Conservation (phyloP, 1,140 invertebrate genomes). For the Reticulitermes speratus region DNA sequence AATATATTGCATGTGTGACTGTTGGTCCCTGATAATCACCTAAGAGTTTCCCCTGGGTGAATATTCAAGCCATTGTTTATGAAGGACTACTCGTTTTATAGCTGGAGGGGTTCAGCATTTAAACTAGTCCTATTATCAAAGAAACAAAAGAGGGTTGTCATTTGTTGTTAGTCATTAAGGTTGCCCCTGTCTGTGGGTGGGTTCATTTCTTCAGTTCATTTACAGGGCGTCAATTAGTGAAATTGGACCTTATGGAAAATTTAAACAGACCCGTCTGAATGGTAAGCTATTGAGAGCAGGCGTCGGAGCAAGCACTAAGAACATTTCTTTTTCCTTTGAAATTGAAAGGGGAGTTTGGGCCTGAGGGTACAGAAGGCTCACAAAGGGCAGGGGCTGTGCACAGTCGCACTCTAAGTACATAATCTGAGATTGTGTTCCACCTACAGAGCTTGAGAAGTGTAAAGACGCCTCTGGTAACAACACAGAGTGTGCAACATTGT, state of each 20-base stretch:
- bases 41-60: no score
- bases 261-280: not conserved
- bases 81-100: not conserved
- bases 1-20: no score
- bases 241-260: constrained; percentile 21
- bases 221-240: constrained; percentile 23
- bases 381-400: not conserved
- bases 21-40: no score
- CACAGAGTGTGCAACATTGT: no score
- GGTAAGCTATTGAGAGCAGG: not conserved
- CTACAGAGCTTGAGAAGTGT: not conserved
- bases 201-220: not conserved
- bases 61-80: no score
- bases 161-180: not conserved
- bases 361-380: not conserved
- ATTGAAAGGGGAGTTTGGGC: not conserved
- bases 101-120: not conserved
- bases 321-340: no score
- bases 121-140: not conserved
- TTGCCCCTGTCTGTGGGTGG: not conserved
- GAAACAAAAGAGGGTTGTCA: constrained; percentile 14
- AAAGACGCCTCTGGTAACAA: not conserved
- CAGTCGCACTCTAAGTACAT: not conserved
- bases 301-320: not conserved
- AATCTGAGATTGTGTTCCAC: no score